These are phyloP conservation scores for Orius insidiosus DNA, from an alignment of 1,140 invertebrate genomes.

Conservation along the genomic window DNA sequence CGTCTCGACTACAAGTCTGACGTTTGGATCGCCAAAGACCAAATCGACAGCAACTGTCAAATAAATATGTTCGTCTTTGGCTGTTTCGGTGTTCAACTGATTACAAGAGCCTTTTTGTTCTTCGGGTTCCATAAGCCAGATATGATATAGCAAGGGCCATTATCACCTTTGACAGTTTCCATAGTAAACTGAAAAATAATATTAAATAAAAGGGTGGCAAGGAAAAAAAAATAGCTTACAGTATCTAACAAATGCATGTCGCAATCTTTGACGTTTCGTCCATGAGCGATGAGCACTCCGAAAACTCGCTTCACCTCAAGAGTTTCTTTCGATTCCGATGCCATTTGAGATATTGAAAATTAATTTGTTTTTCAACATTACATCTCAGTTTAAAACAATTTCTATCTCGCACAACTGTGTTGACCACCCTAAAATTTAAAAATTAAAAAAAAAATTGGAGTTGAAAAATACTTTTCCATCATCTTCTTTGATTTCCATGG, in stretches of 20 bases:
- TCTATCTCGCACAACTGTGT: slow-evolving; percentile 71
- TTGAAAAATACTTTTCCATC: slow-evolving; percentile 45
- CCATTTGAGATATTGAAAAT: slow-evolving; percentile 76
- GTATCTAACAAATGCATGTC: slow-evolving; percentile 93
- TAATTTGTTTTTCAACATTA: slow-evolving; percentile 83
- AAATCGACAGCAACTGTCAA: slow-evolving; percentile 97
- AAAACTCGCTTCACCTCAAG: slow-evolving; percentile 80
- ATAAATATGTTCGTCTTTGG: slow-evolving; percentile 59
- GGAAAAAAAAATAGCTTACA: too few relatives aligned
- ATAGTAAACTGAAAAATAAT: slow-evolving; percentile 28
- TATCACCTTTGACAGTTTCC: slow-evolving; percentile 28
- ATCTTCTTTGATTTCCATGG: slow-evolving; percentile 79
- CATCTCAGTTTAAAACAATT: slow-evolving; percentile 82
- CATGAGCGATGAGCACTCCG: slow-evolving; percentile 82
- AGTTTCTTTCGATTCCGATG: slow-evolving; percentile 39
- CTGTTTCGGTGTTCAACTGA: slow-evolving; percentile 67
- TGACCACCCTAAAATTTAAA: slow-evolving; percentile 57
- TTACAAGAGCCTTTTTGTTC: slow-evolving; percentile 66
- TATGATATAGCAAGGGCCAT: slow-evolving; percentile 38
- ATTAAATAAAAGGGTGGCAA: too few relatives aligned
- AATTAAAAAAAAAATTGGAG: slow-evolving; percentile 1
- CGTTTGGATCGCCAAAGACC: slow-evolving; percentile 85
- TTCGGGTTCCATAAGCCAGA: slow-evolving; percentile 73
- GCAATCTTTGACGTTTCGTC: slow-evolving; percentile 80
- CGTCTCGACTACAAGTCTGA: slow-evolving; percentile 84